Conservation (phyloP, 2,888 invertebrate genomes). For the Rhyacophila evoluta region DNA sequence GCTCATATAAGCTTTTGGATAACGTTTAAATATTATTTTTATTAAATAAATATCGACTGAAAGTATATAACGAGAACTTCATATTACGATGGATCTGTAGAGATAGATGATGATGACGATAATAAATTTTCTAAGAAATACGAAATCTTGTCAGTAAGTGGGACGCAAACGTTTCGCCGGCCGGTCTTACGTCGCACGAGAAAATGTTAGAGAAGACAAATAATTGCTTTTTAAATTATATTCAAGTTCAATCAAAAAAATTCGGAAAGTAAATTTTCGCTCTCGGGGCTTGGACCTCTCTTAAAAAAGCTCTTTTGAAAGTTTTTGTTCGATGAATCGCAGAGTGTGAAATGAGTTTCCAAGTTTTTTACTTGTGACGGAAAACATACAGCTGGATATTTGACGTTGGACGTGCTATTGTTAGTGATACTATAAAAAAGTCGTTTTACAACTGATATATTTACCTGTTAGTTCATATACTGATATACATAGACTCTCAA, state of each 20-base stretch:
- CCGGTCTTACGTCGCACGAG: not conserved
- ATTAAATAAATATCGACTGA: too few relatives aligned
- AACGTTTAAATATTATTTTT: too few relatives aligned
- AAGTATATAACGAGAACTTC: too few relatives aligned
- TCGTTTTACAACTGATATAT: too few relatives aligned
- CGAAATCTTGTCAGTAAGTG: not conserved
- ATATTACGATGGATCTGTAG: too few relatives aligned
- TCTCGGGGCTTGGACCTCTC: constrained; percentile 1
- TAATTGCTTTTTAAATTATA: constrained; percentile 31
- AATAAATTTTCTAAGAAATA: too few relatives aligned
- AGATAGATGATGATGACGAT: too few relatives aligned
- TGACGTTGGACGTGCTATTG: not conserved
- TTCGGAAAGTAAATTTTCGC: constrained; percentile 19
- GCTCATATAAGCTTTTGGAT: too few relatives aligned
- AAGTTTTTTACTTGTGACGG: constrained; percentile 6
- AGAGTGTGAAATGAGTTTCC: constrained; percentile 47
- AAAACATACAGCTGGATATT: not conserved
- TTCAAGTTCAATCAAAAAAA: constrained; percentile 26
- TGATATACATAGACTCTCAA: too few relatives aligned
- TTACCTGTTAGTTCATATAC: too few relatives aligned
- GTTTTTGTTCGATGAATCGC: constrained; percentile 42
- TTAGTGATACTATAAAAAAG: too few relatives aligned
- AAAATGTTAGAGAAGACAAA: not conserved
- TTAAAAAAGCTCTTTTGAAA: constrained; percentile 27
- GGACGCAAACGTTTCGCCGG: not conserved